Evolutionary conservation across 1,140 invertebrate genomes (phyloP).

Genomic region (Brachionus koreanus): DNA sequence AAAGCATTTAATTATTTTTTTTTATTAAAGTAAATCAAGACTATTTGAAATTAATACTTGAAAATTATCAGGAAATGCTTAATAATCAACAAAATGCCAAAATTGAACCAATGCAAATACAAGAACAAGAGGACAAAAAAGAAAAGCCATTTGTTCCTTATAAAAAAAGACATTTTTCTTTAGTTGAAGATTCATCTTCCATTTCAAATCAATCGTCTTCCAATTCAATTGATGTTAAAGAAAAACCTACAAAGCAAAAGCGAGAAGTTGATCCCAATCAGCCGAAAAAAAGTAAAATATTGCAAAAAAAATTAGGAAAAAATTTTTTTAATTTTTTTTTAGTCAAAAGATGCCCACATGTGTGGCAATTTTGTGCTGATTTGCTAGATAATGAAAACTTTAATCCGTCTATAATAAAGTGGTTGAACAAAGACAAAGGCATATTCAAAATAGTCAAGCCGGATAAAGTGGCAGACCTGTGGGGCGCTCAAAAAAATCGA

Average conservation of each 20-base stretch:
- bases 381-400: constrained; percentile 40
- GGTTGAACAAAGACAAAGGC: constrained; percentile 43
- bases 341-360: constrained; percentile 43
- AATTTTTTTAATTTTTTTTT: not conserved
- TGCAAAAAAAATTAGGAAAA: not conserved
- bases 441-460: constrained; percentile 44
- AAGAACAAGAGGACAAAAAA: not conserved
- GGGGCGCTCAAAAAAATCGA: constrained; percentile 42
- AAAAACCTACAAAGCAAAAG: not conserved
- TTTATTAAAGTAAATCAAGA: not conserved
- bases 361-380: constrained; percentile 43
- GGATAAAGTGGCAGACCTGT: constrained; percentile 32
- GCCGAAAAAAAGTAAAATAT: constrained; percentile 33
- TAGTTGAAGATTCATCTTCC: not conserved
- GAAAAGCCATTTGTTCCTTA: constrained; percentile 32
- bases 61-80: not conserved
- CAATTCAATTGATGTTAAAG: not conserved
- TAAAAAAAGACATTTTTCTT: constrained; percentile 17
- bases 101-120: not conserved
- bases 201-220: constrained; percentile 3
- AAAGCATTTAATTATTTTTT: not conserved
- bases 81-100: not conserved
- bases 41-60: not conserved
- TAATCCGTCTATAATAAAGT: constrained; percentile 38
- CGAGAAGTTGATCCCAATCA: not conserved